phyloP scores from a whole-genome alignment of 2,797 vertebrate species.

The Myotis findleyi region DNA sequence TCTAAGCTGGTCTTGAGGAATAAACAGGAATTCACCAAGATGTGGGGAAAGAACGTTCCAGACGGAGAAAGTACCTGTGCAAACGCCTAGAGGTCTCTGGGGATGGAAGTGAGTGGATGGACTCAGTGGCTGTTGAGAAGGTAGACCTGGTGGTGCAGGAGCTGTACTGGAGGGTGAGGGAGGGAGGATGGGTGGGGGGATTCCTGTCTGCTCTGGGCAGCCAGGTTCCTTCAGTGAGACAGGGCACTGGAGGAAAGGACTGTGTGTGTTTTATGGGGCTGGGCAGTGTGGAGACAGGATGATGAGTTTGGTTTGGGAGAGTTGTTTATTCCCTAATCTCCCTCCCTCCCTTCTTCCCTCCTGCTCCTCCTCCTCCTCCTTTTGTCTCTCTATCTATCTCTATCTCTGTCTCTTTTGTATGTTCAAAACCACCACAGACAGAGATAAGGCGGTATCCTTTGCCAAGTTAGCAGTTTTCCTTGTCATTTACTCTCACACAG shows the following conservation, averaged over 20 bases:
- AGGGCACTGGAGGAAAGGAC: not conserved
- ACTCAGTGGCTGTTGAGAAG: not conserved
- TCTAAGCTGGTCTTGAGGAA: not conserved
- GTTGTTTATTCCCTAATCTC: not conserved
- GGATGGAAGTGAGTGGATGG: not conserved
- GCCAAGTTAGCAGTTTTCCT: conserved; percentile 47
- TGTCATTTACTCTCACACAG: conserved; percentile 29
- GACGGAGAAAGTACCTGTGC: not conserved
- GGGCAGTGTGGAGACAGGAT: not conserved
- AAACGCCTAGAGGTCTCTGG: not conserved
- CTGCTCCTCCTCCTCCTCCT: not conserved
- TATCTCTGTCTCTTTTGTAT: not conserved
- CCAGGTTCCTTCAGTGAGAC: not conserved
- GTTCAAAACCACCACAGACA: not conserved
- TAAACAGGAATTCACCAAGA: not conserved
- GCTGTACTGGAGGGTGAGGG: too few species aligned
- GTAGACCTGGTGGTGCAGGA: not conserved
- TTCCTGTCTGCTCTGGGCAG: not conserved
- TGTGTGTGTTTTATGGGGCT: not conserved
- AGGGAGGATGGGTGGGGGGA: too few species aligned
- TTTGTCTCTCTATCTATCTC: not conserved
- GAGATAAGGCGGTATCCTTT: conserved; percentile 9
- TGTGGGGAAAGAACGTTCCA: not conserved
- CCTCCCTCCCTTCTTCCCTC: not conserved
- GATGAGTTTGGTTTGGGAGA: not conserved